Evolutionary conservation across 2,113 vertebrate species (phyloP).

Genomic region (Percopsis transmontana): DNA sequence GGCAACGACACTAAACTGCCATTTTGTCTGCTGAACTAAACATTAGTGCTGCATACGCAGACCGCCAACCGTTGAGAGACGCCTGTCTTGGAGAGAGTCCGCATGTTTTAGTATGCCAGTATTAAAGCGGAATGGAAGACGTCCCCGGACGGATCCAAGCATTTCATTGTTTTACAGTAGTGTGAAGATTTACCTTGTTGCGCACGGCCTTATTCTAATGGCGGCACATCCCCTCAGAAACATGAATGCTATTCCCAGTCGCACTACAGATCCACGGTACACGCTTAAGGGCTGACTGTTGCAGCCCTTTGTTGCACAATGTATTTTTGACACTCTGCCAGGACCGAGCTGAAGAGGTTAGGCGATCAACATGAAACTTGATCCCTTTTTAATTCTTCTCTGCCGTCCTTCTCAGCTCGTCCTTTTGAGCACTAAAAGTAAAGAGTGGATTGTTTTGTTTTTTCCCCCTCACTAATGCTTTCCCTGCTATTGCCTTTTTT

Average conservation of each 20-base stretch:
- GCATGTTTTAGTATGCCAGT: slow-evolving; percentile 33
- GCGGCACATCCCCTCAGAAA: slow-evolving; percentile 15
- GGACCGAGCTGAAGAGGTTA: slow-evolving; percentile 28
- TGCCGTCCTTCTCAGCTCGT: neutral
- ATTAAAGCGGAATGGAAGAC: slow-evolving; percentile 26
- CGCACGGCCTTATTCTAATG: slow-evolving; percentile 49
- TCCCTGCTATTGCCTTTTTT: slow-evolving; percentile 20
- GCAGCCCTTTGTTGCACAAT: slow-evolving; percentile 35
- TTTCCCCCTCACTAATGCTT: slow-evolving; percentile 24
- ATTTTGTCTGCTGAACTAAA: slow-evolving; percentile 34
- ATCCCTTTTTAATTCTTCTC: slow-evolving; percentile 7
- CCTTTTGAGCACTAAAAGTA: slow-evolving; percentile 11
- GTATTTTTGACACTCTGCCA: slow-evolving; percentile 1
- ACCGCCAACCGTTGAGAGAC: slow-evolving; percentile 9
- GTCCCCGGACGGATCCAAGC: slow-evolving; percentile 41
- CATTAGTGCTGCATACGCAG: slow-evolving; percentile 13
- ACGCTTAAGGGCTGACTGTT: slow-evolving; percentile 39
- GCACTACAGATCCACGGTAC: slow-evolving; percentile 51
- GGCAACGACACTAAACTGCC: slow-evolving; percentile 43
- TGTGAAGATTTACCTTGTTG: slow-evolving; percentile 43
- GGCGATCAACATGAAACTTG: slow-evolving; percentile 17
- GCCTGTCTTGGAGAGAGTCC: neutral
- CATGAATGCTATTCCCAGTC: slow-evolving; percentile 13
- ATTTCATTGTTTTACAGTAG: slow-evolving; percentile 43
- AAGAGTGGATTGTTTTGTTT: slow-evolving; percentile 16